These are phyloP conservation scores for Galeopsomyia nigrocyanea DNA, from an alignment of 2,888 invertebrate genomes.

Conservation along the genomic window DNA sequence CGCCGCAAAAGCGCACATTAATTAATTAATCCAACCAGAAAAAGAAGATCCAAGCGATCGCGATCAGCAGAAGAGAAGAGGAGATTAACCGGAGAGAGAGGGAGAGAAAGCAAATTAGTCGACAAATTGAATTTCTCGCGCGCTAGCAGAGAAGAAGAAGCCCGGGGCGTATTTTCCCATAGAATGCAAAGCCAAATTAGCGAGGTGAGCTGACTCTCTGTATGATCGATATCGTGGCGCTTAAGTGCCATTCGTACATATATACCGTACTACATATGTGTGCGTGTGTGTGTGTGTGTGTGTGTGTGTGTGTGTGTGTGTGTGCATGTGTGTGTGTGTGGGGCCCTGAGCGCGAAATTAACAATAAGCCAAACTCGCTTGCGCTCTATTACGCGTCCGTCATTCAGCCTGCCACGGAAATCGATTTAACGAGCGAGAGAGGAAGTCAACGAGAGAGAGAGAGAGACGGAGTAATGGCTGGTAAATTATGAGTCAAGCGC, in stretches of 20 bases:
- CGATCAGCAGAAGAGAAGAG: too few relatives aligned
- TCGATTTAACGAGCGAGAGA: constrained; percentile 35
- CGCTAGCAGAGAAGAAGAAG: not conserved
- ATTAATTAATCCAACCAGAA: too few relatives aligned
- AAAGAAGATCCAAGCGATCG: too few relatives aligned
- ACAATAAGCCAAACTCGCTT: constrained; percentile 45
- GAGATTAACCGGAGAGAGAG: too few relatives aligned
- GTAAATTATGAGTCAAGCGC: constrained; percentile 33
- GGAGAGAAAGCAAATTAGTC: constrained; percentile 30
- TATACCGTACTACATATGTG: too few relatives aligned
- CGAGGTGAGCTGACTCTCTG: constrained; percentile 11
- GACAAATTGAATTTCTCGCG: constrained; percentile 41
- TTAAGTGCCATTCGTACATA: constrained; percentile 26
- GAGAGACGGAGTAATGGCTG: constrained; percentile 33
- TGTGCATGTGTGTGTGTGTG: not conserved
- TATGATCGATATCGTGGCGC: constrained; percentile 38
- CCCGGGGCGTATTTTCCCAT: constrained; percentile 24
- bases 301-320: not conserved
- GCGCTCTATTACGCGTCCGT: constrained; percentile 40
- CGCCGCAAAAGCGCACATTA: too few relatives aligned
- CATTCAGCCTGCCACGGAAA: constrained; percentile 31
- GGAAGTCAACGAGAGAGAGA: constrained; percentile 23
- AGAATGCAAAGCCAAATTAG: constrained; percentile 35
- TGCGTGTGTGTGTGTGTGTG: too few relatives aligned
- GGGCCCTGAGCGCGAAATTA: constrained; percentile 36